Conservation (phyloP, 2,113 vertebrate genomes). For the Pomatorhinus ruficollis region DNA sequence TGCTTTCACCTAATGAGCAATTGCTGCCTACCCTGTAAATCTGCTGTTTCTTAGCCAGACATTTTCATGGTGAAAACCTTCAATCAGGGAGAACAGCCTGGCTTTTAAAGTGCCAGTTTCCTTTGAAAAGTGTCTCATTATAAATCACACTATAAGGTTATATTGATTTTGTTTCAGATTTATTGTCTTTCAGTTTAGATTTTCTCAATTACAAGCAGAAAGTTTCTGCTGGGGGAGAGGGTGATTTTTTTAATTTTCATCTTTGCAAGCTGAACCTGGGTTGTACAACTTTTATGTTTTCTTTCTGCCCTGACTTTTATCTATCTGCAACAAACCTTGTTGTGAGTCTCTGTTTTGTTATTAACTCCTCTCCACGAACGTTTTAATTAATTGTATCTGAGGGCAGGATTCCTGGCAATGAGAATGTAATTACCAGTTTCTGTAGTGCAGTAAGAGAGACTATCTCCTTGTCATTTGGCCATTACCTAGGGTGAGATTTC, state of each 20-base stretch:
- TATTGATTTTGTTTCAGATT: not conserved
- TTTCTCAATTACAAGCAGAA: not conserved
- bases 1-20: constrained; percentile 12
- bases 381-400: not conserved
- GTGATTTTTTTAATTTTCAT: not conserved
- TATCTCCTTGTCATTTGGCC: not conserved
- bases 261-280: not conserved
- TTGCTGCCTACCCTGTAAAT: not conserved
- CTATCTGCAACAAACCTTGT: not conserved
- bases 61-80: not conserved
- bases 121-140: constrained; percentile 16
- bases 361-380: not conserved
- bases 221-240: not conserved
- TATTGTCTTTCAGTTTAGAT: not conserved
- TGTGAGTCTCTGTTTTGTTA: not conserved
- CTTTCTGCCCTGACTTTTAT: not conserved
- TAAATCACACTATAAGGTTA: not conserved
- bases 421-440: not conserved
- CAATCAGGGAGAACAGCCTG: not conserved
- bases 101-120: not conserved
- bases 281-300: not conserved
- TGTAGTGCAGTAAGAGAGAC: not conserved
- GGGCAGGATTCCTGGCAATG: not conserved
- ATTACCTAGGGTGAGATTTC: not conserved
- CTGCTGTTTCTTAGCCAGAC: not conserved